Conservation (phyloP, 53 echinoderm and acorn worm genomes). For the Stichopus horrens region DNA sequence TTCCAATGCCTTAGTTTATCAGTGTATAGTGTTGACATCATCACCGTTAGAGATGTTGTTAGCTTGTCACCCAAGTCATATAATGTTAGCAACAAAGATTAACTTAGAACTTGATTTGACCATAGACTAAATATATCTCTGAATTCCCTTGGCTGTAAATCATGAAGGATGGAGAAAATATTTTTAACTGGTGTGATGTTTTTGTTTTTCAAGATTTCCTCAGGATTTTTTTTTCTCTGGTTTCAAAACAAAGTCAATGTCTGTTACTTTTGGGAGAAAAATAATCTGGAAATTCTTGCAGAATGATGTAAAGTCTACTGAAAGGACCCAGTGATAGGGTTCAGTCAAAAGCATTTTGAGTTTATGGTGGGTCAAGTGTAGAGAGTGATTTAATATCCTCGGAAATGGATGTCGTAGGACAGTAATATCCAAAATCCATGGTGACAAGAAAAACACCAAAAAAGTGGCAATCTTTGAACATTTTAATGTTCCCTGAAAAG, state of each 20-base stretch:
- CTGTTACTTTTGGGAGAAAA: constrained; percentile 2
- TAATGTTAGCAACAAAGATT: no score
- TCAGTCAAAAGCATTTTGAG: background rate
- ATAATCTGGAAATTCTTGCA: background rate
- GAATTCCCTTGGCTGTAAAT: background rate
- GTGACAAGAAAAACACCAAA: constrained; percentile 5
- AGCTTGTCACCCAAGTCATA: no score
- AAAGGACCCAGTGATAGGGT: background rate
- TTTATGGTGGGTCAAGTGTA: constrained; percentile 18
- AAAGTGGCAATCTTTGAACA: background rate
- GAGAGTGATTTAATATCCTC: constrained; percentile 11
- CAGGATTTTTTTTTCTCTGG: background rate
- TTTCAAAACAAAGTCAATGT: background rate
- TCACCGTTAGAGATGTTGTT: no score
- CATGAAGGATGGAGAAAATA: background rate
- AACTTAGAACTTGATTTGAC: no score
- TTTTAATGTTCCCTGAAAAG: background rate
- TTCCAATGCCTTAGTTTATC: no score
- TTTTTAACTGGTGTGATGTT: background rate
- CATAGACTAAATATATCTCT: no score
- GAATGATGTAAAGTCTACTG: constrained; percentile 30
- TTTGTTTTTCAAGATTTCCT: background rate
- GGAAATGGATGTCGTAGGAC: background rate
- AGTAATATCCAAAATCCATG: constrained; percentile 8
- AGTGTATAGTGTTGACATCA: no score